Base-by-base conservation (phyloP, 2,113 vertebrate genomes). In the Sapajus apella region DNA sequence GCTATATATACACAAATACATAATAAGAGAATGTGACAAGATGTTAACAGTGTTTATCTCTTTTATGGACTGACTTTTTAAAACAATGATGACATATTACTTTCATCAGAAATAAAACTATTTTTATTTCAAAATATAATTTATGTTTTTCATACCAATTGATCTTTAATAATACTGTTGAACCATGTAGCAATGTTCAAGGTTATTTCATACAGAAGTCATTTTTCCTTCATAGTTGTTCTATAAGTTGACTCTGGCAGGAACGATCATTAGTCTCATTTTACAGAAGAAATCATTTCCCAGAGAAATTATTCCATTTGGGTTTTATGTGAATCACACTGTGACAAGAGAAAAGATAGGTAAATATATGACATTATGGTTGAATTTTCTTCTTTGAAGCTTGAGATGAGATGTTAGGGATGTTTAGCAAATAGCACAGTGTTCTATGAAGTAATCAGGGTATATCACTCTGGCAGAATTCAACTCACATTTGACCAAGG, bases 181-280 rank as follows among this genome's bases (percentile, higher is more conserved):
- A 93, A 79, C 25, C 8, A 58, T 75, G 17, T 12, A 73, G 18
- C 13, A 85, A 75, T 93, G 5, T 80, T 80, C 27, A 93, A 93
- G 8, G 35, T 72, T 20, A 30, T 85, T 90, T 96, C 10, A 35
- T 37, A 25, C 10, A 55, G 25, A 50, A 55, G 14, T 21, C 13
- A 95, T 58, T 88, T 96, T 95, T 96, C 23, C 32, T 86, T 94
- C 84, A 85, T 35, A 66, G 14, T 89, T 86, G 20, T 40, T 84
- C 16, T 82, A 8, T 37, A 94, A 85, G 25, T 58, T 88, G 47
- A 76, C n/a, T 47, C n/a, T 16, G 20, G 20, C 18, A 73, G 17
- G 16, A 87, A 47, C 66, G 68, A 81, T 70, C 30, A 56, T 64
- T 76, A 82, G 30, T 50, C 37, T 91, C 61, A 91, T 40, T 83